These are phyloP conservation scores for Myotis findleyi DNA, from an alignment of 2,797 vertebrate genomes.

Conservation along the genomic window DNA sequence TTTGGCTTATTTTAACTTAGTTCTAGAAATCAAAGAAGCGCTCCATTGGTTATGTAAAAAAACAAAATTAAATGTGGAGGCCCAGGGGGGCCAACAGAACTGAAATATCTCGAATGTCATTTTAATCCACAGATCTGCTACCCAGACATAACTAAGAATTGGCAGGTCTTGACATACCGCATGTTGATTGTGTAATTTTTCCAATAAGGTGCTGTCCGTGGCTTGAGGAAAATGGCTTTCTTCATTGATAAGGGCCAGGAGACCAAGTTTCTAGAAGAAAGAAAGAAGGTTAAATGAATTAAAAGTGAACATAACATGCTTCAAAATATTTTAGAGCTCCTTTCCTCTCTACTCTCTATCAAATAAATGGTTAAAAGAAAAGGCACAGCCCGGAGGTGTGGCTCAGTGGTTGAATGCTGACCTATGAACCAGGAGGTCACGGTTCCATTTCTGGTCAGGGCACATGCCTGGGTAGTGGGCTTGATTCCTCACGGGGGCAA, in stretches of 20 bases:
- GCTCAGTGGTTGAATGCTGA: no score
- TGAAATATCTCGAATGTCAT: background rate
- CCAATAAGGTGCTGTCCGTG: slow-evolving; percentile 95
- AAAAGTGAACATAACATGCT: background rate
- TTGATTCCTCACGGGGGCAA: no score
- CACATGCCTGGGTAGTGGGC: no score
- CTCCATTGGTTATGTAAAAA: background rate
- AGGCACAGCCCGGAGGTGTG: background rate
- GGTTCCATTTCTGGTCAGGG: no score
- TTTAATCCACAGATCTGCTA: background rate
- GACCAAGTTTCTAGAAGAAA: slow-evolving; percentile 94
- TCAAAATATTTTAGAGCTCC: background rate
- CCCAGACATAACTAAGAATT: background rate
- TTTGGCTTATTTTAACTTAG: background rate
- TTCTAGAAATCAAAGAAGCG: background rate
- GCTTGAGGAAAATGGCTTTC: slow-evolving; percentile 99
- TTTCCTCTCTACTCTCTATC: background rate
- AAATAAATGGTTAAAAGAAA: background rate
- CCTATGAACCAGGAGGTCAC: no score
- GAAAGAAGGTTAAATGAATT: slow-evolving; percentile 50
- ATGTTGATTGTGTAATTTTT: slow-evolving; percentile 96
- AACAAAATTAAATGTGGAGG: background rate
- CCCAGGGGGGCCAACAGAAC: rapidly evolving
- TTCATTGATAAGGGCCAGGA: slow-evolving; percentile 97
- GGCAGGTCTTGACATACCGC: slow-evolving; percentile 88